A percentile compares a stretch with the other conserved stretches of the same genome.
phyloP scores from a whole-genome alignment of 2,888 invertebrate genomes.

The Hydropsyche betteni region DNA sequence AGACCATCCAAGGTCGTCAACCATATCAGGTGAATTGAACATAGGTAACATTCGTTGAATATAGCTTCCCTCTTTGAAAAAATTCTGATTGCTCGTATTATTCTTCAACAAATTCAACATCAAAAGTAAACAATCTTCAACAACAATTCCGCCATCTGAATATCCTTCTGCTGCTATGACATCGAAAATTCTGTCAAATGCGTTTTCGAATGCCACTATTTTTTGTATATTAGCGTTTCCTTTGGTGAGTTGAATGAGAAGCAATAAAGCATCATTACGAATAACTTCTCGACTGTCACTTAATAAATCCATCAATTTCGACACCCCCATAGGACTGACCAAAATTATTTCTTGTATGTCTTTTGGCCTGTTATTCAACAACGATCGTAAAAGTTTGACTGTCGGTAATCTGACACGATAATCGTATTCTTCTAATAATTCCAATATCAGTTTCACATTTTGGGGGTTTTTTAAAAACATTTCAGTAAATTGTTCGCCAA shows the following conservation, averaged over 20 bases:
- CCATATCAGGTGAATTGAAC: conserved; percentile 80
- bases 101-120: conserved; percentile 93
- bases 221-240: conserved; percentile 98
- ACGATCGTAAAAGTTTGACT: conserved; percentile 86
- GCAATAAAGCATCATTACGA: conserved; percentile 90
- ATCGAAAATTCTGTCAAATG: conserved; percentile 94
- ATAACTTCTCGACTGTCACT: conserved; percentile 95
- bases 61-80: conserved; percentile 97
- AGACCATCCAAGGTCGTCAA: conserved; percentile 83
- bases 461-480: conserved; percentile 93
- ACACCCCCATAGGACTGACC: conserved; percentile 95
- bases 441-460: conserved; percentile 82
- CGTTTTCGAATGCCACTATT: conserved; percentile 99
- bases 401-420: conserved; percentile 92
- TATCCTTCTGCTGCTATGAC: conserved; percentile 92
- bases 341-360: conserved; percentile 89
- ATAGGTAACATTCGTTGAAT: conserved; percentile 90
- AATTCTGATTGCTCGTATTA: conserved; percentile 97
- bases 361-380: conserved; percentile 85
- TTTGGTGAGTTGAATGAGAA: conserved; percentile 90
- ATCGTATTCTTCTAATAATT: conserved; percentile 93
- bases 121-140: conserved; percentile 94
- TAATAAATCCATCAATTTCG: conserved; percentile 95
- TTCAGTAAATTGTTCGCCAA: conserved; percentile 95
- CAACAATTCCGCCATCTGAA: conserved; percentile 96